A percentile compares a stretch with the other conserved stretches of the same genome.
Conservation (phyloP, 2,113 vertebrate species). For the Mormyrus lacerda region DNA sequence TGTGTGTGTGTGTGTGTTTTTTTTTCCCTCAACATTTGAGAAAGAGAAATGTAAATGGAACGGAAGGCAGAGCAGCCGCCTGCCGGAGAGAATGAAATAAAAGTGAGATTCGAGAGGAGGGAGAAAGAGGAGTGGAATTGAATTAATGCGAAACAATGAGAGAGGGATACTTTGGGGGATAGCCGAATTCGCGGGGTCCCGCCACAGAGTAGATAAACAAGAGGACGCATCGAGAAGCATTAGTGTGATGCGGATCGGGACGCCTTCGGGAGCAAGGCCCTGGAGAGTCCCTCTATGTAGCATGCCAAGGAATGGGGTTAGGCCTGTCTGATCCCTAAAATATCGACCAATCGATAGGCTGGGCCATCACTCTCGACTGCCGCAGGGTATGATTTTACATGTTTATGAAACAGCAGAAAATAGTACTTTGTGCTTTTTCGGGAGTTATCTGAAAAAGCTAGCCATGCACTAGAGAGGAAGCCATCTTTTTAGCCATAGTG, state of each 20-base stretch:
- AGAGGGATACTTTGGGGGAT: constrained; percentile 28
- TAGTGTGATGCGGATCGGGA: neutral
- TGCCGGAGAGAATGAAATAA: constrained; percentile 17
- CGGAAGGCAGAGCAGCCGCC: neutral
- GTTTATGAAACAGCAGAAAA: neutral
- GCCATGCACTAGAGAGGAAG: neutral
- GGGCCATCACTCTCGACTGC: neutral
- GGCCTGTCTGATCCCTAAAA: neutral
- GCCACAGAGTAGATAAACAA: neutral
- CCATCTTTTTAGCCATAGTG: neutral
- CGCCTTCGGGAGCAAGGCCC: neutral
- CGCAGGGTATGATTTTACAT: neutral
- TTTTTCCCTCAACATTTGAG: constrained; percentile 28
- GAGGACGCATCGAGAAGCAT: neutral
- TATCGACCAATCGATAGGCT: neutral
- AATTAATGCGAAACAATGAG: constrained; percentile 22
- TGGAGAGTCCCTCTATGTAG: neutral
- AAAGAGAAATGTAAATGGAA: constrained; percentile 23
- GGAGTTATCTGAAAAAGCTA: neutral
- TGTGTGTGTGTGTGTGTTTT: constrained; percentile 6
- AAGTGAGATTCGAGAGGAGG: constrained; percentile 17
- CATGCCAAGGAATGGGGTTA: neutral
- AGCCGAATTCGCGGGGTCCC: neutral
- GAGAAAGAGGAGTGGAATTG: constrained; percentile 27
- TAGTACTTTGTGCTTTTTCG: neutral